Conservation (phyloP, 2,888 invertebrate genomes). For the Lobophora halterata region DNA sequence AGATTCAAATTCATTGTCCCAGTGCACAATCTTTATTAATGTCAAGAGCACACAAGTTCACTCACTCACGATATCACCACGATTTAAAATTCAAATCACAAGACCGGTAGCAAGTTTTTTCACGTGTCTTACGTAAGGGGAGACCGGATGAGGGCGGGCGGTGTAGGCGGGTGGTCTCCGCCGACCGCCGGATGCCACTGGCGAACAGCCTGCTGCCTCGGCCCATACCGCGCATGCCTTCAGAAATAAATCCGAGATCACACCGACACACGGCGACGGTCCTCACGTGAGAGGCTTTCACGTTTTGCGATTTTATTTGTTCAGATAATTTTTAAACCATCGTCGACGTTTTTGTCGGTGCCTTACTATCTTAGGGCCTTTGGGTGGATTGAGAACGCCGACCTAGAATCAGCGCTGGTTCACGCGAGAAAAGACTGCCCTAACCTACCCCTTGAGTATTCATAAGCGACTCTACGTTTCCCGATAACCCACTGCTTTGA, state of each 20-base stretch:
- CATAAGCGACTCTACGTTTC: conserved; percentile 58
- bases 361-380: too few species aligned
- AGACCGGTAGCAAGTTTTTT: conserved; percentile 33
- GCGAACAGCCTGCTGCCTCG: conserved; percentile 37
- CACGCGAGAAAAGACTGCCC: too few species aligned
- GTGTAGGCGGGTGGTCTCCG: conserved; percentile 46
- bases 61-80: conserved; percentile 22
- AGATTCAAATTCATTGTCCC: conserved; percentile 22
- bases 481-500: conserved; percentile 53
- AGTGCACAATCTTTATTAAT: conserved; percentile 13
- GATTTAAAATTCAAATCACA: conserved; percentile 26
- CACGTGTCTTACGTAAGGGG: conserved; percentile 70
- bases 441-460: conserved; percentile 59
- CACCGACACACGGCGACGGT: conserved; percentile 49
- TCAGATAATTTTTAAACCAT: conserved; percentile 27
- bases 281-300: conserved; percentile 44
- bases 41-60: conserved; percentile 23
- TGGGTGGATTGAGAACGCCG: too few species aligned
- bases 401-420: too few species aligned
- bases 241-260: conserved; percentile 63
- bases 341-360: conserved; percentile 25
- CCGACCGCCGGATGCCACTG: conserved; percentile 61
- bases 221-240: conserved; percentile 69
- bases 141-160: conserved; percentile 32
- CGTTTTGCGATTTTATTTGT: conserved; percentile 57